These are phyloP conservation scores for Oreonectes daqikongensis DNA, from an alignment of 2,797 vertebrate genomes.

Conservation along the genomic window DNA sequence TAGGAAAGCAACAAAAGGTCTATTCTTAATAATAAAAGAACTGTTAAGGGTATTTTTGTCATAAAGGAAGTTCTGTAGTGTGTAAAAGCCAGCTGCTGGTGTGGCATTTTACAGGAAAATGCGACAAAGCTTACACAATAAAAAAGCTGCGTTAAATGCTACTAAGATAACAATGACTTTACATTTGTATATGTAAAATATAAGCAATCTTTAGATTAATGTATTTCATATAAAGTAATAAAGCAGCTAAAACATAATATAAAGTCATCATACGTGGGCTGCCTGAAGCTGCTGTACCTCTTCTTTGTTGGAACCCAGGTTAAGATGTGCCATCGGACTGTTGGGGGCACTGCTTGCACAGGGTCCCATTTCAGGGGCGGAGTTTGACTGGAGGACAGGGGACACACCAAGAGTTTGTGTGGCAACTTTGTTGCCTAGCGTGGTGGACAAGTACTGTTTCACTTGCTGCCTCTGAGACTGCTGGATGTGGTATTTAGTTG, in stretches of 20 bases:
- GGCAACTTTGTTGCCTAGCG: conserved; percentile 82
- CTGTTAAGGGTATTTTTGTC: background rate
- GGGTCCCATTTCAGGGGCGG: conserved; percentile 72
- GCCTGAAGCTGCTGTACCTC: conserved; percentile 74
- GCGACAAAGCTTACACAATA: conserved; percentile 45
- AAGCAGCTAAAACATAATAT: background rate
- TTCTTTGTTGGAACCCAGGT: conserved; percentile 88
- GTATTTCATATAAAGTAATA: no score
- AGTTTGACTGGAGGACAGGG: conserved; percentile 74
- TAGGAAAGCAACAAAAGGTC: background rate
- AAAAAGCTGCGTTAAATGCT: background rate
- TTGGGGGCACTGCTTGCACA: conserved; percentile 81
- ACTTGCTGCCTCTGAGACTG: conserved; percentile 91
- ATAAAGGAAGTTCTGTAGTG: conserved; percentile 40
- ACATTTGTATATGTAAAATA: background rate
- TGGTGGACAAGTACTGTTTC: conserved; percentile 90
- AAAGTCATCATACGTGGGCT: background rate
- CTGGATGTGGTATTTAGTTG: conserved; percentile 91
- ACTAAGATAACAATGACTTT: background rate
- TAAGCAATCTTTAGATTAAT: background rate
- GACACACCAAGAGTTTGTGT: conserved; percentile 79
- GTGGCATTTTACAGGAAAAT: conserved; percentile 72
- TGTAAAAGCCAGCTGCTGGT: conserved; percentile 46
- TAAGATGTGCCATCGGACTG: conserved; percentile 89
- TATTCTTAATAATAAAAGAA: background rate